Conservation (phyloP, 2,797 vertebrate species). For the Lutjanus argentimaculatus region DNA sequence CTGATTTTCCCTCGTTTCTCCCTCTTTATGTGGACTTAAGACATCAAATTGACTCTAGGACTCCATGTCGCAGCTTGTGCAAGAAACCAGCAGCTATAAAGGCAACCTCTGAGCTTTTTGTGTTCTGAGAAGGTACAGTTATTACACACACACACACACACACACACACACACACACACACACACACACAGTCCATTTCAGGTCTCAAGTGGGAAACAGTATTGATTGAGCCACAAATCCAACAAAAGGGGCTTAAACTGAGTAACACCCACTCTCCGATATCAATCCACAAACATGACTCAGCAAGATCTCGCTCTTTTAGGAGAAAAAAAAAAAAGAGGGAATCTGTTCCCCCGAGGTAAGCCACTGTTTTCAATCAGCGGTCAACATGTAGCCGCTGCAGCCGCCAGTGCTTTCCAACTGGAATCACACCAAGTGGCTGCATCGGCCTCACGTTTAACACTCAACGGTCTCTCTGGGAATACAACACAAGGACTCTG, state of each 20-base stretch:
- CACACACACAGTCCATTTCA: constrained; percentile 56
- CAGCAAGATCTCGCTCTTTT: constrained; percentile 54
- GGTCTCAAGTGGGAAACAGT: constrained; percentile 73
- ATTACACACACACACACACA: constrained; percentile 52
- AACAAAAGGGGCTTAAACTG: constrained; percentile 74
- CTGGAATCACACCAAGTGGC: constrained; percentile 72
- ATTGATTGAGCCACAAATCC: constrained; percentile 79
- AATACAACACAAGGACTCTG: constrained; percentile 68
- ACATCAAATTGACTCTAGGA: constrained; percentile 17
- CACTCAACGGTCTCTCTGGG: constrained; percentile 75
- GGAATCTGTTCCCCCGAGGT: constrained; percentile 57
- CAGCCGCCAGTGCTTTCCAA: constrained; percentile 51
- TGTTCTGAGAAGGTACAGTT: constrained; percentile 60
- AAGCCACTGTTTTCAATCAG: constrained; percentile 69
- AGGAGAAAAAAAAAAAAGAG: constrained; percentile 25
- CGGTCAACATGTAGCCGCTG: constrained; percentile 63
- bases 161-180: constrained; percentile 12
- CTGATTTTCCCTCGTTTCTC: neutral
- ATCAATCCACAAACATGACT: constrained; percentile 74
- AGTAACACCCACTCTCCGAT: constrained; percentile 70
- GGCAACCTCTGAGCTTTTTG: constrained; percentile 26
- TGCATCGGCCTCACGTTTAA: constrained; percentile 59
- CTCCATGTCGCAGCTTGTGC: constrained; percentile 7
- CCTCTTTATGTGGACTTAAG: constrained; percentile 15
- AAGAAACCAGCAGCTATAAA: constrained; percentile 32